Evolutionary conservation across 2,113 vertebrate species (phyloP), one percentile per base, ranked within the genome.

Genomic region (Cromileptes altivelis): DNA sequence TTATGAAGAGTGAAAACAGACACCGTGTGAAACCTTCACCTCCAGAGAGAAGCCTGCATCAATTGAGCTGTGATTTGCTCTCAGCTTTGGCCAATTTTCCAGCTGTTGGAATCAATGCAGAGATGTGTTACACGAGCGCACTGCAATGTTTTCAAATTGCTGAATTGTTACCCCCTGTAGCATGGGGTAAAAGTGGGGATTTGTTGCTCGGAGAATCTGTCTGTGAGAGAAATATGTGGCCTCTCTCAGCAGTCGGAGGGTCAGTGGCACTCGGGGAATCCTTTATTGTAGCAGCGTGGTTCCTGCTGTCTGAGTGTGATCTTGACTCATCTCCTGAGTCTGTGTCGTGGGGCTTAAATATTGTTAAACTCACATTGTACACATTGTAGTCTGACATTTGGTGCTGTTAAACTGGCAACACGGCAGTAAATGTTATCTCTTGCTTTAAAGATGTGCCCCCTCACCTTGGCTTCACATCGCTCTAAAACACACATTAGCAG

Each of bases 101-200:
- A 23, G 30, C 52, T 60, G 69, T 78, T 65, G 12, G 40, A 80
- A 56, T 50, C 50, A 65, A 40, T 53, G 69, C 69, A 50, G 62
- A 25, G 10, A 50, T 8, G 4, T 63, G 2, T 11, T 25, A 15
- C 37, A 75, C 52, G 23, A 23, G 3, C 37, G 1, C 45, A 49
- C 13, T 60, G 61, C 21, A 27, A 8, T n/a, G 11, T 27, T 52
- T 23, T 60, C 45, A 68, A 21, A 42, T 12, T n/a, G 70, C n/a
- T 27, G 70, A 52, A 52, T 60, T 42, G 42, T 68, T 58, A 2
- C 53, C 13, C 53, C 15, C 70, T 3, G 18, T 4, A 12, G 56
- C 12, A 27, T 14, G n/a, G n/a, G 13, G 56, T 12, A 17, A 33
- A n/a, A 30, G 0, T 21, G 45, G 25, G 12, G 25, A 50, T 62